These are phyloP conservation scores for Gryllus longicercus DNA, from an alignment of 2,888 invertebrate species.

Conservation along the genomic window DNA sequence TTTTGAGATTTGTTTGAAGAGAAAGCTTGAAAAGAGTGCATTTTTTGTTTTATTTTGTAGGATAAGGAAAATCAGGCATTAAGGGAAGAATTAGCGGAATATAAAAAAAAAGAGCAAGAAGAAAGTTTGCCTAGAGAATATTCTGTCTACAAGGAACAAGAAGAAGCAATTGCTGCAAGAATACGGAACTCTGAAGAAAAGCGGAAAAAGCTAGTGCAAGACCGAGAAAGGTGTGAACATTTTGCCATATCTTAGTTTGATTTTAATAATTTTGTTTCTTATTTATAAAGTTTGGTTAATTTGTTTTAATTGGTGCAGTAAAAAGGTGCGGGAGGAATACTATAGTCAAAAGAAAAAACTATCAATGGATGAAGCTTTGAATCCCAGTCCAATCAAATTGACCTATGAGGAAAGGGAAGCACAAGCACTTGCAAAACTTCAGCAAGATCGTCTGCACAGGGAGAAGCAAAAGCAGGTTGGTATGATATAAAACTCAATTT, in stretches of 20 bases:
- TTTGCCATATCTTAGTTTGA: no score
- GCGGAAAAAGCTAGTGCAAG: slow-evolving; percentile 34
- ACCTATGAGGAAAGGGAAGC: neutral
- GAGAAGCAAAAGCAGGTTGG: neutral
- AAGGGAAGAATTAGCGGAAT: slow-evolving; percentile 55
- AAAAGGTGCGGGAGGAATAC: neutral
- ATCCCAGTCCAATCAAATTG: neutral
- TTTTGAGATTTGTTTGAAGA: neutral
- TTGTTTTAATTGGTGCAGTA: neutral
- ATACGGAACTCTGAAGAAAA: slow-evolving; percentile 53
- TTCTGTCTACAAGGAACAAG: slow-evolving; percentile 42
- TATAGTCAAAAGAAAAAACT: neutral
- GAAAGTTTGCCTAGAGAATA: slow-evolving; percentile 31
- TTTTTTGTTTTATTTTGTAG: slow-evolving; percentile 43
- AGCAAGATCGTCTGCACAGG: neutral
- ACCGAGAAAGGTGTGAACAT: neutral
- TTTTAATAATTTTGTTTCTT: no score
- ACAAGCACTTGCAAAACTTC: neutral
- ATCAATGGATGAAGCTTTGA: neutral
- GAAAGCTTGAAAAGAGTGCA: neutral
- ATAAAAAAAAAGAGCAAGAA: slow-evolving; percentile 52
- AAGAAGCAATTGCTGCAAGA: slow-evolving; percentile 47
- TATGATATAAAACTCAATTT: neutral
- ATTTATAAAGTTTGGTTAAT: neutral
- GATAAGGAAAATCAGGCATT: slow-evolving; percentile 58